Evolutionary conservation across 1,140 invertebrate genomes (phyloP), one percentile per base, ranked within the genome.

Genomic region (Dendroctonus ponderosae): DNA sequence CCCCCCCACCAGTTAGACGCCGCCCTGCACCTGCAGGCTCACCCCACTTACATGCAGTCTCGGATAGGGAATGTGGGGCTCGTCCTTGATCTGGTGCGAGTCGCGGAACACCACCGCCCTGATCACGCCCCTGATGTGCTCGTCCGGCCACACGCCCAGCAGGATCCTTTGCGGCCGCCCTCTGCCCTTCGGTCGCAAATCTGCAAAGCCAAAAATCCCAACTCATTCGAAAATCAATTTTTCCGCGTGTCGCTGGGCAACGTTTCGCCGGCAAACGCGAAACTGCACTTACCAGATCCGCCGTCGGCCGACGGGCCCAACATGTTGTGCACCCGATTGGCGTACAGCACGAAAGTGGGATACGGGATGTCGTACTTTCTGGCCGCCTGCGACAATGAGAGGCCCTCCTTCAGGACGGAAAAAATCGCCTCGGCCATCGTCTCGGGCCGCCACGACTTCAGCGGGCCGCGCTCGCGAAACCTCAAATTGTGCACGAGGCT

Each of bases 401-500:
- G 80, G n/a, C 92, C 92, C 77, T 94, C 92, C 73, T 93, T 94
- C 50, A 94, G 83, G 37, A 95, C 92, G 73, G 91, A 92, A 79
- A 94, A 92, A 72, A 96, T 94, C 67, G 93, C 92, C 76, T 94
- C 92, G 62, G 92, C 92, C 93, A 96, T 96, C 61, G 93, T 94
- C 80, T 95, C 93, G 3, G 92, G 92, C 43, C 92, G 82, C 93
- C 93, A 96, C 26, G 92, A 93, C 79, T 96, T 96, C 61, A 94
- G 82, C 0, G 93, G 93, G 4, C 93, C 93, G 49, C 93, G 86
- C 79, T 95, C 93, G n/a, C 93, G 85, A 82, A 94, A 94, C 56
- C 92, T 85, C 72, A 94, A 81, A 76, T 93, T 92, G 80, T 94
- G 92, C 41, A 93, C 89, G 70, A 93, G 82, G 69, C 88, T 90